phyloP scores from a whole-genome alignment of 2,797 vertebrate species.

The Pseudotriccus pelzelni region DNA sequence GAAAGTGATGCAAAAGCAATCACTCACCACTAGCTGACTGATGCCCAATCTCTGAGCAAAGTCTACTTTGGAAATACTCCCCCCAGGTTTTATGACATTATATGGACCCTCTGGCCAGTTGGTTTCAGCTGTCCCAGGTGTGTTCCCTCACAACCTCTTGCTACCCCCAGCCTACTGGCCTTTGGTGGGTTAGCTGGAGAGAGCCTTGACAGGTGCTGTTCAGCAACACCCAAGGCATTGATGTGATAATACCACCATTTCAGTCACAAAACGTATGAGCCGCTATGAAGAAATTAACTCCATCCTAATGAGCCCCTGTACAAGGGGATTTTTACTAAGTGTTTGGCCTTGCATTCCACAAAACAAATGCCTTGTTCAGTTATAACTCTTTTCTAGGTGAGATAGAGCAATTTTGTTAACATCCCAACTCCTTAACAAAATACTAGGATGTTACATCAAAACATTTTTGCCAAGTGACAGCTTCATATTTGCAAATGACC shows the following conservation, averaged over 20 bases:
- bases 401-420: neutral
- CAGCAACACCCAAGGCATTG: neutral
- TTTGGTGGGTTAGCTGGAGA: neutral
- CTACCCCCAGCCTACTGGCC: neutral
- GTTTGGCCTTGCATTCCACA: neutral
- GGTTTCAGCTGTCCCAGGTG: neutral
- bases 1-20: neutral
- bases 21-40: neutral
- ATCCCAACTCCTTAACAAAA: neutral
- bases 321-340: neutral
- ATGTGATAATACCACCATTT: neutral
- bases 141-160: neutral
- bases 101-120: neutral
- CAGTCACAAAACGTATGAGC: neutral
- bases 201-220: neutral
- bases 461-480: neutral
- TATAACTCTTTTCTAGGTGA: neutral
- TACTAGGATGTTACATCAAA: neutral
- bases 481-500: neutral
- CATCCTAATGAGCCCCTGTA: fast-evolving
- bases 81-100: neutral
- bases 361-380: neutral
- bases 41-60: neutral
- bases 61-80: neutral
- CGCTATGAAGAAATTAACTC: neutral